A percentile compares a stretch with the other conserved stretches of the same genome.
Evolutionary conservation across 2,113 vertebrate genomes (phyloP).

Genomic region (Podiceps cristatus): DNA sequence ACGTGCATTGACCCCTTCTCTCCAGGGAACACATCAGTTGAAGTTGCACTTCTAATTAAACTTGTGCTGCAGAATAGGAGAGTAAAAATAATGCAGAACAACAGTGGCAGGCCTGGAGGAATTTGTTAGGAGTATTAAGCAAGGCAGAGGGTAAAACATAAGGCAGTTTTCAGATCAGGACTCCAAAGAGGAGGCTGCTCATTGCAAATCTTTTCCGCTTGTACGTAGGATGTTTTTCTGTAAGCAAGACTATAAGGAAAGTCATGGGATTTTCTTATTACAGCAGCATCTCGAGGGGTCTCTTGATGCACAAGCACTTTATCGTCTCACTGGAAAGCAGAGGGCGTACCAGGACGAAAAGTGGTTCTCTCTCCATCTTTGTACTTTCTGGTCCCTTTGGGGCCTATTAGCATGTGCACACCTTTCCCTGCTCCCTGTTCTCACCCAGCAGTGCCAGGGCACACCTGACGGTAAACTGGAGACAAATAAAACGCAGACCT

Average conservation of each 20-base stretch:
- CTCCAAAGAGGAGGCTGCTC: background rate
- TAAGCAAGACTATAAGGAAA: background rate
- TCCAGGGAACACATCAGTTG: background rate
- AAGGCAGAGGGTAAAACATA: background rate
- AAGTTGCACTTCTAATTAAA: slow-evolving; percentile 13
- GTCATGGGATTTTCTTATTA: background rate
- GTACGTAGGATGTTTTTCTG: background rate
- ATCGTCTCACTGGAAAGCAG: background rate
- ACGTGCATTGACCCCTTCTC: background rate
- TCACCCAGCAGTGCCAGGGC: background rate
- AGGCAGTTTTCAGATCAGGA: background rate
- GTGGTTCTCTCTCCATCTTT: background rate
- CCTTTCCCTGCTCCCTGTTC: background rate
- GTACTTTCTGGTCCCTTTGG: background rate
- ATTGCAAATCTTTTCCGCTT: background rate
- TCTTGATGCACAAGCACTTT: background rate
- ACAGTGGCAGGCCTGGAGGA: slow-evolving; percentile 1
- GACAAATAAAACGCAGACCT: background rate
- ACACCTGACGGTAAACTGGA: background rate
- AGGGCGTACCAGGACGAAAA: background rate
- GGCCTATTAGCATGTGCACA: background rate
- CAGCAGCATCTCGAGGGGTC: background rate
- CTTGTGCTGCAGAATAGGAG: background rate
- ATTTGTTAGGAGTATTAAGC: background rate
- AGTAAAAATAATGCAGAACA: background rate